Evolutionary conservation across 2,888 invertebrate genomes (phyloP).

Genomic region (Campoletis raptor): DNA sequence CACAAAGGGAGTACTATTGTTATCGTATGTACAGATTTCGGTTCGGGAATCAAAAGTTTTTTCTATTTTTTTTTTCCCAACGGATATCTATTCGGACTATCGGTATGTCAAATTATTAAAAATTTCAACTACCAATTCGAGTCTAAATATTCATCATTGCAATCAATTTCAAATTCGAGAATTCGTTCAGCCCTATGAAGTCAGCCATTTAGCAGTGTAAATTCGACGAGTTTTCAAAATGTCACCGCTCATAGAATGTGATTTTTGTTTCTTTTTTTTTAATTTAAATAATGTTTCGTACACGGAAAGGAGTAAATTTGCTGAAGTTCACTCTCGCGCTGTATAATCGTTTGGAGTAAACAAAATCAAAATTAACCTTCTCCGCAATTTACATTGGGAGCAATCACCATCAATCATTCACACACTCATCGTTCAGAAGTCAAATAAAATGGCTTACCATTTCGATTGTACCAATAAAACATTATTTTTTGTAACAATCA

Average conservation of each 20-base stretch:
- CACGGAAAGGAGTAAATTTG: too few species aligned
- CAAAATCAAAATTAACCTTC: too few species aligned
- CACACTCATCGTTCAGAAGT: background rate
- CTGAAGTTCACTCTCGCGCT: too few species aligned
- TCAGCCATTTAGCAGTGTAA: background rate
- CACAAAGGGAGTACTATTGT: background rate
- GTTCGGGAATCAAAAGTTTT: background rate
- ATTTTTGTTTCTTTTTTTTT: too few species aligned
- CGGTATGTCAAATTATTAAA: background rate
- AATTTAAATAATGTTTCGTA: too few species aligned
- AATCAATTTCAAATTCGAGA: too few species aligned
- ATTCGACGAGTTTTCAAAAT: background rate
- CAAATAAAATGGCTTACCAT: background rate
- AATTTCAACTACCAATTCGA: too few species aligned
- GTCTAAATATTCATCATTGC: too few species aligned
- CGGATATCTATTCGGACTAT: background rate
- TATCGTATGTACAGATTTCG: background rate
- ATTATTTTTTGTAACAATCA: background rate
- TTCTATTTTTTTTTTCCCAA: background rate
- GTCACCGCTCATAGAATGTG: too few species aligned
- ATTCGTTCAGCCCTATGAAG: background rate
- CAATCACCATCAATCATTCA: background rate
- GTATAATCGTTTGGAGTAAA: too few species aligned
- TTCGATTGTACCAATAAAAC: background rate
- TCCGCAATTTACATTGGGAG: background rate